A percentile compares a stretch with the other conserved stretches of the same genome.
phyloP scores from a whole-genome alignment of 2,113 vertebrate genomes.

The Melanerpes aurifrons region DNA sequence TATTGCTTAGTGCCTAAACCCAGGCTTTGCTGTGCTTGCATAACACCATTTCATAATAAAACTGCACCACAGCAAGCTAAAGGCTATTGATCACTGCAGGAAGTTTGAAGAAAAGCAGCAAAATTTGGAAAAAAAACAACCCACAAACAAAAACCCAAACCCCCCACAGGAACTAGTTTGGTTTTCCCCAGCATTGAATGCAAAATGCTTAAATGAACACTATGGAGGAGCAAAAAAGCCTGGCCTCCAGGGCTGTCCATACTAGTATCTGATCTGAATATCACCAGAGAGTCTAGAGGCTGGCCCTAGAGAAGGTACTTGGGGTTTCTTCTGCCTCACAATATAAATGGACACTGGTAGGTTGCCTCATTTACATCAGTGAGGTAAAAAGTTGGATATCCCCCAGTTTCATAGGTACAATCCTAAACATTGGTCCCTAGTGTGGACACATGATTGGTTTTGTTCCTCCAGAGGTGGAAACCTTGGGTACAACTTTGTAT shows the following conservation, averaged over 20 bases:
- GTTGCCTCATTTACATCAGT: neutral
- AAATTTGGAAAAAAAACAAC: neutral
- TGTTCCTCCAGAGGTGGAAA: neutral
- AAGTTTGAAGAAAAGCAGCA: neutral
- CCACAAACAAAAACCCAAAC: too few species aligned
- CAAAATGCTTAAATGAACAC: slow-evolving; percentile 10
- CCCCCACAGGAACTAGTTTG: neutral
- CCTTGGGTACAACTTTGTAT: neutral
- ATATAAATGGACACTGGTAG: neutral
- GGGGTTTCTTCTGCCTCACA: neutral
- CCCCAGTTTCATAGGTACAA: neutral
- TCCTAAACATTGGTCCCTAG: neutral
- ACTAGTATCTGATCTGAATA: neutral
- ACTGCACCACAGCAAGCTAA: neutral
- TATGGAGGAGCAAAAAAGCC: neutral
- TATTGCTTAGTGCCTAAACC: neutral
- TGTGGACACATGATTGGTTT: neutral
- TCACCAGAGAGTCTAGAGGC: neutral
- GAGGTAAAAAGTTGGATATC: neutral
- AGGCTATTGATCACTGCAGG: neutral
- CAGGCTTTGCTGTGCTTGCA: neutral
- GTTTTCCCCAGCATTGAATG: neutral
- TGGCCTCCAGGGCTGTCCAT: neutral
- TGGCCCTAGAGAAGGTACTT: neutral
- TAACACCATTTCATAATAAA: neutral